These are phyloP conservation scores for Galaxias olidus DNA, from an alignment of 2,797 vertebrate genomes.

Conservation along the genomic window DNA sequence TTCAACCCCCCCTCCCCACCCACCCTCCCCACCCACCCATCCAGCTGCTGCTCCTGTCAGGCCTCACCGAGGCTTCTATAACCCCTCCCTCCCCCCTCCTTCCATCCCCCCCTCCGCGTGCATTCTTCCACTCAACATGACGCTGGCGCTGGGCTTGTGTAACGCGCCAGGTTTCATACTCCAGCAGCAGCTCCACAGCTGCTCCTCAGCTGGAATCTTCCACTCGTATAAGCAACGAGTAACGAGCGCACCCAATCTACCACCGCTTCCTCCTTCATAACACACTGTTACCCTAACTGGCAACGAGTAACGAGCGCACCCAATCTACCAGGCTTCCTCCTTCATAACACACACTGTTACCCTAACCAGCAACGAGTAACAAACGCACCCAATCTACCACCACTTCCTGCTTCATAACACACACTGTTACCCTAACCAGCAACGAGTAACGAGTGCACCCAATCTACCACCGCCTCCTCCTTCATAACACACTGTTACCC, in stretches of 20 bases:
- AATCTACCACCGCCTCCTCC: constrained; percentile 63
- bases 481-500: too few relatives aligned
- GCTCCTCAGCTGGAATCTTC: constrained; percentile 56
- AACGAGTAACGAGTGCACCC: constrained; percentile 57
- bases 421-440: too few relatives aligned
- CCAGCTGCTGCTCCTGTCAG: constrained; percentile 68
- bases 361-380: constrained; percentile 43
- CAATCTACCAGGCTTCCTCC: too few relatives aligned
- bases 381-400: constrained; percentile 59
- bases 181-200: constrained; percentile 39
- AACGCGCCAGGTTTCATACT: constrained; percentile 48
- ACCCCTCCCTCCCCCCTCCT: background rate
- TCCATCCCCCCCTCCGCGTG: constrained; percentile 3
- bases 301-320: too few relatives aligned
- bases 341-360: too few relatives aligned
- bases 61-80: constrained; percentile 18
- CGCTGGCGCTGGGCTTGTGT: constrained; percentile 24
- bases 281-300: too few relatives aligned
- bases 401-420: constrained; percentile 61
- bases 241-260: constrained; percentile 59
- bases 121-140: background rate
- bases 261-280: constrained; percentile 62
- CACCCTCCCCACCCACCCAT: too few relatives aligned
- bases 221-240: constrained; percentile 62
- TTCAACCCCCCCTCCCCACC: constrained; percentile 43